Base-by-base conservation (phyloP, 2,113 vertebrate genomes). In the Trichechus manatus region DNA sequence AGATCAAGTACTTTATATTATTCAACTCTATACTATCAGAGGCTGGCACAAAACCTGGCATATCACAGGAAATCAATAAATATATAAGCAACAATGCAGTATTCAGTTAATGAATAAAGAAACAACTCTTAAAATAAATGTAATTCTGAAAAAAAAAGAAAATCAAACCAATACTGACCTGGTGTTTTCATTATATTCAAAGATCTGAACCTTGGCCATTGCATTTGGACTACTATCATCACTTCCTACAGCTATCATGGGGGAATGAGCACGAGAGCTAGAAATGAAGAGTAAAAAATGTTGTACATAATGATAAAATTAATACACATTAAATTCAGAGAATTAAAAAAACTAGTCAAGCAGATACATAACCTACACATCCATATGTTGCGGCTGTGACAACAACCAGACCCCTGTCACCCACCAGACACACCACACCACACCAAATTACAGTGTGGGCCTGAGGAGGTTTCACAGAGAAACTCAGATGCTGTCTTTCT, bases 131-230 rank as follows among this genome's bases (percentile, higher is more conserved):
- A 94, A 90, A 92, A n/a, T 61, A 90, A 91, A 89, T 47, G 20
- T 3, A 82, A 68, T 53, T 96, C 29, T 72, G 33, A 93, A 94
- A 47, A 95, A 61, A 81, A 90, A 90, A 36, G 31, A 94, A 89
- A 59, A 87, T 31, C 14, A 94, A 93, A 95, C 13, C 36, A 96
- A 22, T 47, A 98, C 95, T 95, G 96, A 99, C 99, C 99, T 99
- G 93, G 99, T 99, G 92, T 99, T 99, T 98, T 99, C 99, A 1
- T 99, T 99, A 97, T 99, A 99, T 97, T 99, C 99, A 15, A 99
- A 99, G 97, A 99, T 99, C 97, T 99, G 99, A 95, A 99, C 99
- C 97, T 99, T 99, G 91, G 99, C 99, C 93, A 99, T 98, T 81
- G 99, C 99, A 6, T 99, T 99, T 66, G 99, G 99, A 47, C 99